Conservation (phyloP, 37 sponge, comb jelly and placozoan species). For the Ianthella basta region DNA sequence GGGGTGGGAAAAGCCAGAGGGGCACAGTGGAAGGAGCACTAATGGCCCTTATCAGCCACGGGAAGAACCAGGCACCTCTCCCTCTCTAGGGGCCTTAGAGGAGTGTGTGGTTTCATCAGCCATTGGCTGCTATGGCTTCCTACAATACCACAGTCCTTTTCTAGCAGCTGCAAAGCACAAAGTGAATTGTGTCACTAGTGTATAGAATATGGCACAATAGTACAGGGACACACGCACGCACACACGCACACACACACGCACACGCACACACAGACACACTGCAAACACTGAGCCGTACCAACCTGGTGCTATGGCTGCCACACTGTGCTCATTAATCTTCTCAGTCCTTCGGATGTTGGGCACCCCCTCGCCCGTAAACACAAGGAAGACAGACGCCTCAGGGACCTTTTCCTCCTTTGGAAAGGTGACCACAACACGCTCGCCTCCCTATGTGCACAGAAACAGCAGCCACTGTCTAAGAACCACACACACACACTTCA, state of each 20-base stretch:
- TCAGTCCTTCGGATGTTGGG: slow-evolving; percentile 25
- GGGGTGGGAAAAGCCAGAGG: too few species aligned
- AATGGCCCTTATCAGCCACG: too few species aligned
- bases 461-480: not conserved
- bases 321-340: slow-evolving; percentile 21
- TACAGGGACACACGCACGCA: not conserved
- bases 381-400: slow-evolving; percentile 13
- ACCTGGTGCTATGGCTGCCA: slow-evolving; percentile 28
- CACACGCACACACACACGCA: not conserved
- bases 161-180: too few species aligned
- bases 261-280: slow-evolving; percentile 11
- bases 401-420: slow-evolving; percentile 9
- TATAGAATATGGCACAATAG: too few species aligned
- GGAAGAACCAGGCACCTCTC: too few species aligned
- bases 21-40: too few species aligned
- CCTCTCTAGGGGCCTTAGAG: too few species aligned
- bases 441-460: not conserved
- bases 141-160: too few species aligned
- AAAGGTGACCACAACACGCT: slow-evolving; percentile 19
- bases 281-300: not conserved
- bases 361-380: not conserved
- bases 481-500: not conserved
- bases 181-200: too few species aligned
- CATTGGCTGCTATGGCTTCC: too few species aligned
- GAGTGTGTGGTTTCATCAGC: too few species aligned